Evolutionary conservation across 2,113 vertebrate species (phyloP), one percentile per base, ranked within the genome.

Genomic region (Sula dactylatra): DNA sequence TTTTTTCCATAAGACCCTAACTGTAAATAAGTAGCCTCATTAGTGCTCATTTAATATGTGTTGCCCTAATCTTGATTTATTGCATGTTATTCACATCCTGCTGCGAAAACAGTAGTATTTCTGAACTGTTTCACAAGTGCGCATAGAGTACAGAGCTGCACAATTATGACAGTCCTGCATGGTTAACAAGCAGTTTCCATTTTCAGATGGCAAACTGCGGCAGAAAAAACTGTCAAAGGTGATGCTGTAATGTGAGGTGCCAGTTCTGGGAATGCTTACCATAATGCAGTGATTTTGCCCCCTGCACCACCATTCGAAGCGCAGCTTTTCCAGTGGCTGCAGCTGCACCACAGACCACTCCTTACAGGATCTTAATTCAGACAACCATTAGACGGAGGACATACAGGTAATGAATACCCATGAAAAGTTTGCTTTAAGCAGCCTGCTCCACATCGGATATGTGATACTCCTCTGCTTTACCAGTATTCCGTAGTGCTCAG

Each of bases 371-470:
- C 25, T 62, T 62, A 44, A 31, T 87, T 66, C 42, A 87, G 45
- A 5, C 24, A 66, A 0, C 17, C 11, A 5, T 47, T 74, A 36
- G 42, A 25, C 0, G 1, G 45, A 65, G 40, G 70, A 34, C 27
- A 11, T 24, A 13, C 27, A 67, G 32, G 25, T 67, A 42, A 12
- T 50, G 31, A 70, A 67, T 34, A 38, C 19, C 29, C 3, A 13
- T 32, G 10, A 72, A 31, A 52, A 47, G n/a, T 47, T 67, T 11
- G 29, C 24, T 65, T 67, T 25, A 38, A 67, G 65, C 11, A 49
- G 45, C 42, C 16, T 86, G 13, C 9, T 52, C 17, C 62, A 16
- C 14, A 15, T 50, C 36, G 15, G 44, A 18, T 45, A 45, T 18
- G 44, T 45, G 44, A 45, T 45, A 45, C 44, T 45, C 15, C 44